Conservation (phyloP, 2,888 invertebrate genomes). For the Tiliacea citrago region DNA sequence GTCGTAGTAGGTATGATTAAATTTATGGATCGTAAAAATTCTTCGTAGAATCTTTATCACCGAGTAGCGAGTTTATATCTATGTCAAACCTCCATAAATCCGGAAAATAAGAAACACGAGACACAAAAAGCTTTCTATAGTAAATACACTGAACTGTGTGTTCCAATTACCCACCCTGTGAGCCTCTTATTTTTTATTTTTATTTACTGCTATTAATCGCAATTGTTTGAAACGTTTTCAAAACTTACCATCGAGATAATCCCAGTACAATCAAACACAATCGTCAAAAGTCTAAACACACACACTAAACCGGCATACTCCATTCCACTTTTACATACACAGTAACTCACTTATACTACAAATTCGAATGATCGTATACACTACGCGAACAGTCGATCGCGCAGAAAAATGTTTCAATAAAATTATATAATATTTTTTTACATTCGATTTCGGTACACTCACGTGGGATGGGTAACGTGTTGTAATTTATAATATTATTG, state of each 20-base stretch:
- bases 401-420: conserved; percentile 60
- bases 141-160: conserved; percentile 21
- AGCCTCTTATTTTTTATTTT: not conserved
- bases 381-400: conserved; percentile 61
- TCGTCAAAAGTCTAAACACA: conserved; percentile 76
- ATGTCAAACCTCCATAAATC: conserved; percentile 57
- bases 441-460: conserved; percentile 52
- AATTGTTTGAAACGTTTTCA: conserved; percentile 10
- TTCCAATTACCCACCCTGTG: conserved; percentile 27
- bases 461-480: conserved; percentile 53
- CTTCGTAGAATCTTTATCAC: conserved; percentile 65
- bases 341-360: conserved; percentile 70
- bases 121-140: conserved; percentile 6
- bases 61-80: conserved; percentile 56
- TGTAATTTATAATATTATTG: conserved; percentile 63
- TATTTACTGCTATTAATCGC: not conserved
- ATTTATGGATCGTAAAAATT: conserved; percentile 67
- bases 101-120: conserved; percentile 40
- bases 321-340: conserved; percentile 75
- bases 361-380: conserved; percentile 72
- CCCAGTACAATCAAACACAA: conserved; percentile 73
- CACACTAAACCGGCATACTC: conserved; percentile 75
- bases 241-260: conserved; percentile 81
- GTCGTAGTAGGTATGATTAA: conserved; percentile 59
- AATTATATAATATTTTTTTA: conserved; percentile 40